Conservation (phyloP, 2,113 vertebrate genomes). For the Xiphophorus maculatus region DNA sequence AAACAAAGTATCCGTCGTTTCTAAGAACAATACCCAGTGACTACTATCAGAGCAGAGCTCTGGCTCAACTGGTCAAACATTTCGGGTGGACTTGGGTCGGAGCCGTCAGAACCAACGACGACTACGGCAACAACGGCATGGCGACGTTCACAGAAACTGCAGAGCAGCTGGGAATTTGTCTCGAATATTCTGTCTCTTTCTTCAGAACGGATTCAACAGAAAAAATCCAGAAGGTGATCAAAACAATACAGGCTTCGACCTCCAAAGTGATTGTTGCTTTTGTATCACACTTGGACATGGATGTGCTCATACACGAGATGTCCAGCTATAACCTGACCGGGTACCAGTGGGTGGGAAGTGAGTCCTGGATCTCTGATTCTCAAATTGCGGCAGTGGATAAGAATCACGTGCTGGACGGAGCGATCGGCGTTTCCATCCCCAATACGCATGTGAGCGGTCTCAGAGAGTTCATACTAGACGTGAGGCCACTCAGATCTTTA, state of each 20-base stretch:
- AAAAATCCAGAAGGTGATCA: slow-evolving; percentile 61
- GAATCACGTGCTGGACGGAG: slow-evolving; percentile 69
- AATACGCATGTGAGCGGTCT: slow-evolving; percentile 69
- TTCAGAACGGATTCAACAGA: slow-evolving; percentile 70
- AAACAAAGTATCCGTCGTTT: slow-evolving; percentile 70
- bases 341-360: slow-evolving; percentile 80
- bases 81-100: slow-evolving; percentile 78
- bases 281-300: slow-evolving; percentile 65
- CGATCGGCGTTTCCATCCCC: slow-evolving; percentile 76
- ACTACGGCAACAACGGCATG: slow-evolving; percentile 77
- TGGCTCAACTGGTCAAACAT: slow-evolving; percentile 70
- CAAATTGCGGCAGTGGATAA: slow-evolving; percentile 57
- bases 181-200: slow-evolving; percentile 23
- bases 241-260: slow-evolving; percentile 69
- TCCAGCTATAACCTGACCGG: slow-evolving; percentile 72
- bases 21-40: slow-evolving; percentile 73
- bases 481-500: slow-evolving; percentile 55
- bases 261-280: slow-evolving; percentile 76
- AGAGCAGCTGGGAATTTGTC: slow-evolving; percentile 63
- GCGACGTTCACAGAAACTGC: slow-evolving; percentile 62
- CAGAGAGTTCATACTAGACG: slow-evolving; percentile 72
- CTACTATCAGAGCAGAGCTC: slow-evolving; percentile 69
- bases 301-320: slow-evolving; percentile 62
- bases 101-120: slow-evolving; percentile 70
- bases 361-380: slow-evolving; percentile 77